A percentile compares a stretch with the other conserved stretches of the same genome.
These are phyloP conservation scores for Pristionchus arcanus DNA, from an alignment of 2,888 invertebrate genomes.

Conservation along the genomic window DNA sequence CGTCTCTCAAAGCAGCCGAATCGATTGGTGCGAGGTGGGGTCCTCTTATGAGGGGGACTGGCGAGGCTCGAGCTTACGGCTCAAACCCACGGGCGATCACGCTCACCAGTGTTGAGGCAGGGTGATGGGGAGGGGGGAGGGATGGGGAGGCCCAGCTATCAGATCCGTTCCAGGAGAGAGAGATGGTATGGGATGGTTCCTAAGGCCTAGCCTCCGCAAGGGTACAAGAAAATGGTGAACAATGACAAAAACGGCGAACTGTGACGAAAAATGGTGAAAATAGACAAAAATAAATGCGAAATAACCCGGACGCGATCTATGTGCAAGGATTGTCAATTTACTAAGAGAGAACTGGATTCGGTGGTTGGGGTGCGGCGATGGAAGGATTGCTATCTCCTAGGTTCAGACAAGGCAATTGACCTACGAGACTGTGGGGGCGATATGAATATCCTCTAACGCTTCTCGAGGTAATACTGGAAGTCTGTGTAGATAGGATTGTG, in stretches of 20 bases:
- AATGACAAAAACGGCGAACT: neutral
- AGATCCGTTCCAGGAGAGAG: no score
- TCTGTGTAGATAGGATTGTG: no score
- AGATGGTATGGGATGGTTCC: no score
- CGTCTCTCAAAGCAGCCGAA: neutral
- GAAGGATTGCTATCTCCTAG: neutral
- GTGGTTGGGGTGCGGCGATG: neutral
- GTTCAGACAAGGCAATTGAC: no score
- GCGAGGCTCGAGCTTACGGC: neutral
- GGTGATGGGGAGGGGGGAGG: no score
- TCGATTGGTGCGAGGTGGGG: neutral
- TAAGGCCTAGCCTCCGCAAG: no score
- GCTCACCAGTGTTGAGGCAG: no score
- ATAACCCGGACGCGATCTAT: neutral
- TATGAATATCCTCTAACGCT: no score
- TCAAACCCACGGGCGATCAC: neutral
- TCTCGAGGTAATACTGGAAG: no score
- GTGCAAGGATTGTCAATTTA: neutral
- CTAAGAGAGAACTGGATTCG: neutral
- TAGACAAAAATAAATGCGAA: neutral
- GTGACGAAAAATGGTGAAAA: neutral
- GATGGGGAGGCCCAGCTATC: no score
- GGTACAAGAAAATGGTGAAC: neutral
- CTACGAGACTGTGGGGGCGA: no score
- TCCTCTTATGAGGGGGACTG: neutral